Base-by-base conservation (phyloP, 2,888 invertebrate species). In the Caradrina clavipalpis region DNA sequence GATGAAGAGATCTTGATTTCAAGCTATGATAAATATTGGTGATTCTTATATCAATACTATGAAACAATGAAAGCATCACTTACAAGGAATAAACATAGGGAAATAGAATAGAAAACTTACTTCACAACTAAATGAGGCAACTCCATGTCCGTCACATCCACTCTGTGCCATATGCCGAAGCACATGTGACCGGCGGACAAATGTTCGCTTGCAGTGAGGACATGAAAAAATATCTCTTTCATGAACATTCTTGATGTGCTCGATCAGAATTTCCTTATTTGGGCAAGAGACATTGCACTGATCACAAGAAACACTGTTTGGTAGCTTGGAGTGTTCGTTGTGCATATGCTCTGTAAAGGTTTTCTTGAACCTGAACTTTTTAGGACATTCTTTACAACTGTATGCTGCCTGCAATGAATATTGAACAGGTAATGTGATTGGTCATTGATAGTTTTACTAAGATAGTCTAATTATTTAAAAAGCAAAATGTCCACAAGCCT, bases 111-210 rank as follows among this genome's bases (percentile, higher is more conserved):
- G 11, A 45, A 53, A 13, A 51, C 90, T 90, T 88, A 95, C 95
- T 84, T 94, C 94, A 88, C 95, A 95, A 21, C 88, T 85, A 79
- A 83, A 92, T 39, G 80, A 73, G 1, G 85, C 65, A 57, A 87
- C 76, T 63, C 73, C 78, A n/a, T 85, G 88, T 6, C 97, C 97
- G 90, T 96, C 96, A 89, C 97, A 97, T n/a, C 97, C 97, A 61
- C 96, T 97, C 85, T 97, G 97, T 51, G 96, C 91, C 88, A 97
- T 95, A 86, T 98, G 98, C 21, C 98, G 94, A 75, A 97, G 94
- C 53, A 98, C 96, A 92, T 98, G 98, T 82, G 98, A 97, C 73
- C 97, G 97, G 68, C 98, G 95, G 1, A 97, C 98, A 90, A 98
- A 98, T 74, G 97, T 97, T 82, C 97, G 97, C 39, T 96, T 96